Evolutionary conservation across 2,888 invertebrate species (phyloP), one percentile per base, ranked within the genome.

Genomic region (Pterostichus madidus): DNA sequence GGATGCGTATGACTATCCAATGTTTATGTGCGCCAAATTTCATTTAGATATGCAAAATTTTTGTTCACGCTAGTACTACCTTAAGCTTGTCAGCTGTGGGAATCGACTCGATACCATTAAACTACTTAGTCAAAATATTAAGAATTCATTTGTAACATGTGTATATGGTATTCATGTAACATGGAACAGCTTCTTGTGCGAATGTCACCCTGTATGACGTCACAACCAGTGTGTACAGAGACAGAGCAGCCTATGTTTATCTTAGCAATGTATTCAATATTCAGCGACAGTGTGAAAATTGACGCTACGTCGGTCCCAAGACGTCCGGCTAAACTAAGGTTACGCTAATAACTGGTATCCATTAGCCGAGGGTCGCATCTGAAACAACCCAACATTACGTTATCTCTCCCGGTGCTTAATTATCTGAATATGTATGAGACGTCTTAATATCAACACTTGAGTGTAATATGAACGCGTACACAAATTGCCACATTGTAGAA

Each of bases 351-450:
- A 78, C 78, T 56, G 17, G 61, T 78, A 78, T 78, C 78, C 78
- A 78, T 78, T 78, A 78, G 78, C 46, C 35, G 17, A 78, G 78
- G 53, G 77, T 78, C 56, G 59, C 46, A 46, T 78, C 39, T 61
- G 76, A 56, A 77, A 53, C 76, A 77, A 77, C 32, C 56, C 35
- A 31, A 35, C 52, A 77, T 56, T 53, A 77, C 46, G 78, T 59
- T 78, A 78, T 78, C 78, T 53, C 56, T 44, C 46, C 44, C 24
- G 44, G 59, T 78, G 78, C 59, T 78, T 61, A 56, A 78, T 78
- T 78, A 78, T 78, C 46, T 78, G 78, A 78, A 78, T 78, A 78
- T 78, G 78, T 78, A 78, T 78, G 61, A 78, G 78, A 61, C 35
- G 56, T 59, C 59, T 78, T 39, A 78, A 78, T 78, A 77, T 77